Conservation (phyloP, 2,113 vertebrate genomes). For the Mustela lutreola region DNA sequence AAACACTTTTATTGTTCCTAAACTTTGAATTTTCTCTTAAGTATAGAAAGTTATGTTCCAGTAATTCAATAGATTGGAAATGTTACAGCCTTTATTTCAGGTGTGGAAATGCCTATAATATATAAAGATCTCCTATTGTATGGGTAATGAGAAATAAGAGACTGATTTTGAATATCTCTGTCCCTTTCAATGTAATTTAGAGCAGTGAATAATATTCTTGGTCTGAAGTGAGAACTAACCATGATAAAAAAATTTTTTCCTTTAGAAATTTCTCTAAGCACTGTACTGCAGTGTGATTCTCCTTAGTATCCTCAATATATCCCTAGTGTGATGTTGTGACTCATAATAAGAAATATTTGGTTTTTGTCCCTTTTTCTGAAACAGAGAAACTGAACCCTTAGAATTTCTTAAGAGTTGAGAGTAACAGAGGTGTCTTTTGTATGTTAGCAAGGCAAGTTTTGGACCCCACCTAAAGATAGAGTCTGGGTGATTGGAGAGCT, state of each 20-base stretch:
- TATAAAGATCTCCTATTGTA: neutral
- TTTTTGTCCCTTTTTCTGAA: neutral
- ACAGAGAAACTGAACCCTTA: neutral
- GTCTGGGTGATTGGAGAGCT: neutral
- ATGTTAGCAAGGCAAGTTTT: neutral
- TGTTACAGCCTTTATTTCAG: neutral
- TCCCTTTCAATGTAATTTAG: neutral
- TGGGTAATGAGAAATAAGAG: neutral
- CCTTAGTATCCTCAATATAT: neutral
- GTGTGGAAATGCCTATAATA: neutral
- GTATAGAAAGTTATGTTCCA: neutral
- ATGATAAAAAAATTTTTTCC: neutral
- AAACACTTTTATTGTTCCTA: neutral
- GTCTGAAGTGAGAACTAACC: neutral
- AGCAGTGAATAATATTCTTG: neutral
- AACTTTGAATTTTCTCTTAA: neutral
- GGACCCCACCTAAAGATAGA: neutral
- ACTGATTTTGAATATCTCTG: neutral
- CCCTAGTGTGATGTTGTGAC: neutral
- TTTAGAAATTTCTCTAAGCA: neutral
- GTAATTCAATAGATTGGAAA: neutral
- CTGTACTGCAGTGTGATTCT: neutral
- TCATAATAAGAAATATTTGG: neutral
- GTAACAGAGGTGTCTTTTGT: neutral
- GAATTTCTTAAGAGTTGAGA: neutral